Conservation (phyloP, 2,113 vertebrate species). For the Cervus canadensis region DNA sequence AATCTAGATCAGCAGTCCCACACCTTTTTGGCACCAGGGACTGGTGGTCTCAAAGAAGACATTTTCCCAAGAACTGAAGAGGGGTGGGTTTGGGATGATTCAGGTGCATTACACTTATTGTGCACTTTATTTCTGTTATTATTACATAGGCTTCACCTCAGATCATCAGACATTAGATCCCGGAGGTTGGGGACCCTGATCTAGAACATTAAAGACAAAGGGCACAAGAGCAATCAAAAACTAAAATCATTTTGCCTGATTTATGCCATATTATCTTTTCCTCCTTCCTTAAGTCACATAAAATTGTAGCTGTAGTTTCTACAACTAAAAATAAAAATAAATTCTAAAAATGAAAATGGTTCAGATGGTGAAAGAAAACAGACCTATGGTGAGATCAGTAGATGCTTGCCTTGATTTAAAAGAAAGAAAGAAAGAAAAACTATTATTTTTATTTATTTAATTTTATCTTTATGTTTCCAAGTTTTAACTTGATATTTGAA, state of each 20-base stretch:
- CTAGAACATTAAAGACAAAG: background rate
- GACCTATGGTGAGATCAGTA: background rate
- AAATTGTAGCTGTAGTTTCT: background rate
- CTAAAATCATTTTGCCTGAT: background rate
- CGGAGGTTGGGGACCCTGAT: background rate
- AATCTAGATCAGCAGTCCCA: background rate
- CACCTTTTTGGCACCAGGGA: background rate
- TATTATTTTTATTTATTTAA: background rate
- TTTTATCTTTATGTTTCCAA: background rate
- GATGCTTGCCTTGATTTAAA: background rate
- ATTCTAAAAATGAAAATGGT: background rate
- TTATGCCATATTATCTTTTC: background rate
- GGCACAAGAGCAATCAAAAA: background rate
- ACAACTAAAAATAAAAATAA: background rate
- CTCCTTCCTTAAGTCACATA: background rate
- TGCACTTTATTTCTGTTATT: background rate
- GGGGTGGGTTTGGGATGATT: background rate
- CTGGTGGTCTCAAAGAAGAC: background rate
- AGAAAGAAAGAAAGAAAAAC: background rate
- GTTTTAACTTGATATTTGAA: background rate
- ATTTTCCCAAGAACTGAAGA: background rate
- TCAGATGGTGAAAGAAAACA: background rate
- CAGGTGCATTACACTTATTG: background rate
- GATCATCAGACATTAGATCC: background rate
- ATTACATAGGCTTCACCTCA: background rate